phyloP scores from a whole-genome alignment of 2,113 vertebrate genomes.

The Macaca mulatta region DNA sequence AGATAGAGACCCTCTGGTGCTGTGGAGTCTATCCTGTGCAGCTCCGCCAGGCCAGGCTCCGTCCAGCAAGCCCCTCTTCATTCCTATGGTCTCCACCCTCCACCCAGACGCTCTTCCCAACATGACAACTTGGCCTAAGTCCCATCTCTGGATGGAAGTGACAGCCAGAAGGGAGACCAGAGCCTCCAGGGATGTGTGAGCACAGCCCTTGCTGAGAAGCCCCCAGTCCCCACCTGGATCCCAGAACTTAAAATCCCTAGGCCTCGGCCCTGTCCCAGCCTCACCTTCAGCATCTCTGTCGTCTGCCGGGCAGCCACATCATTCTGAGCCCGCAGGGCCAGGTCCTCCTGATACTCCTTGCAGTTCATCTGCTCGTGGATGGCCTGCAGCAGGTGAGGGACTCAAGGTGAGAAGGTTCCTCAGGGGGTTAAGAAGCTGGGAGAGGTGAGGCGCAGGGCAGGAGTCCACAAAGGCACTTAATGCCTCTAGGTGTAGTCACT shows the following conservation, averaged over 20 bases:
- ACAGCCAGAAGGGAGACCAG: too few species aligned
- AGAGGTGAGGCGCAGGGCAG: background rate
- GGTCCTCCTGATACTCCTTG: slow-evolving; percentile 92
- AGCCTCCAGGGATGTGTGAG: background rate
- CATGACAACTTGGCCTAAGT: background rate
- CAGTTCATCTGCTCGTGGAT: slow-evolving; percentile 91
- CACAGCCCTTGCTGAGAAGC: background rate
- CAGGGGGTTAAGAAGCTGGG: too few species aligned
- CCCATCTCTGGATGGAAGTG: background rate
- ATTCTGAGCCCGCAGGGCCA: slow-evolving; percentile 87
- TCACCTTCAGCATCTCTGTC: slow-evolving; percentile 87
- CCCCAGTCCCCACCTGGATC: fast-evolving
- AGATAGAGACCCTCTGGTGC: background rate
- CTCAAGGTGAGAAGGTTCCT: background rate
- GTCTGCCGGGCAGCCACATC: slow-evolving; percentile 89
- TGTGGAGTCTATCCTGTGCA: fast-evolving
- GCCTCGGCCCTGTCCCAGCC: background rate
- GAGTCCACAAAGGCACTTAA: background rate
- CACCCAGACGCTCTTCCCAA: too few species aligned
- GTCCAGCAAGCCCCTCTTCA: background rate
- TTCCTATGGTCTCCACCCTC: background rate
- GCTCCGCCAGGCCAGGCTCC: background rate
- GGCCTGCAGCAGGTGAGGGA: slow-evolving; percentile 79
- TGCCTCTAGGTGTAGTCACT: background rate
- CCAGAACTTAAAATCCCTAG: background rate